Base-by-base conservation (phyloP, 30 jellyfish, hydroid and myxozoan species). In the Clytia hemisphaerica region DNA sequence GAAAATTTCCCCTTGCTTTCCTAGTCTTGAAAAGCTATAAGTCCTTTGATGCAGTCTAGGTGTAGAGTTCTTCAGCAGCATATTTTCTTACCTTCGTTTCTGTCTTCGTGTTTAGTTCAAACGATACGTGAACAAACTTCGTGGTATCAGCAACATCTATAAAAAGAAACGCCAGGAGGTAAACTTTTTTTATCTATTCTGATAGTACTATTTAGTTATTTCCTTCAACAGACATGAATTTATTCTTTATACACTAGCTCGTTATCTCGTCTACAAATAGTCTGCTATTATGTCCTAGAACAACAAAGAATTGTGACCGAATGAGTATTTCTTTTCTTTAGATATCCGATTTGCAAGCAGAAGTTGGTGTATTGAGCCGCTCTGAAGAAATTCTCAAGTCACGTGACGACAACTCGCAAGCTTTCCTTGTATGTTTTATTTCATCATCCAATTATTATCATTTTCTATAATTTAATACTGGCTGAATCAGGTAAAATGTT, bases 141-240 rank as follows among this genome's bases (percentile, higher is more conserved):
- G 98, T 2, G 89, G 92, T 4, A 89, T 80, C 53, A 89, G 98
- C 64, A 89, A 95, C 1, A 25, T 78, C 1, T 89, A 89, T 82
- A 89, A 89, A 76, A 89, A 89, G 95, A 89, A 89, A 54, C 58
- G 98, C 34, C 92, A 73, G 66, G 93, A 89, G 91, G 98, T 89
- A 64, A 4, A 66, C 14, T 40, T 1, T 26, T 7, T 6, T 26
- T 71, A 4, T 65, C 34, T 25, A 14, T 14, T 29, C n/a, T 59
- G 7, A 6, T 14, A 21, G 25, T 7, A 7, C 29, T 59, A 15
- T 60, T 14, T 60, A 14, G 73, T 10, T 60, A 19, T 60, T 16
- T n/a, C n/a, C n/a, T n/a, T n/a, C n/a, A n/a, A n/a, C n/a, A n/a
- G n/a, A n/a, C n/a, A n/a, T n/a, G n/a, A n/a, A n/a, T n/a, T n/a